Base-by-base conservation (phyloP, 2,797 vertebrate species). In the Eidolon dupreanum region DNA sequence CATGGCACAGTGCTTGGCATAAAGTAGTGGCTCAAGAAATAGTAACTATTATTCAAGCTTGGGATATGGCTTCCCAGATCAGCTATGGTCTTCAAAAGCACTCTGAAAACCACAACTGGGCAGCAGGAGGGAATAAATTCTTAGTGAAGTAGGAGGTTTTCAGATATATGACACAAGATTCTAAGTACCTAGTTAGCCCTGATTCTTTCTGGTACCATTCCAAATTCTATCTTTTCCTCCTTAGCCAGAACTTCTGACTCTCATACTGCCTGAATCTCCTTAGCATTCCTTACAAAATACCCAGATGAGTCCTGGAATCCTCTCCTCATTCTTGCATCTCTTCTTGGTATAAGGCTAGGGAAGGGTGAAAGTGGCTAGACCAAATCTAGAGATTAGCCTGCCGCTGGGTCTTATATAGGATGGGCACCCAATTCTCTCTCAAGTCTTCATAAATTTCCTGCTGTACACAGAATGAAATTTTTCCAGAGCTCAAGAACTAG, bases 201-300 rank as follows among this genome's bases (percentile, higher is more conserved):
- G 59, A 82, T 59, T 75, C 49, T 81, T 84, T 68, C 70, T 49
- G 38, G 19, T 8, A 79, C 28, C 38, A 71, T 81, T 87, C 46
- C 65, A 90, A 90, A 90, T 79, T 96, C 61, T 51, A 46, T 22
- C 26, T 71, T 84, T 79, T 61, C 91, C 65, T 95, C 43, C 66
- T 84, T 66, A 66, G 46, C 68, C 95, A 92, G 63, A 87, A 90
- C 75, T 63, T 92, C 66, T 68, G 88, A 57, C 28, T 93, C 63
- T 68, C 49, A 38, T 1, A 46, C 28, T 73, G 22, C 63, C 38
- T 75, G 22, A 38, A 49, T 70, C 36, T 57, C 71, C 31, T 87
- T 77, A 83, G 63, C 26, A n/a, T 61, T 73, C 49, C 55, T 94
- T 94, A 73, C 28, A 49, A 73, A 83, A 90, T 55, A 90, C 20